Conservation (phyloP, 1,140 invertebrate species). For the Carcinoscorpius rotundicauda region DNA sequence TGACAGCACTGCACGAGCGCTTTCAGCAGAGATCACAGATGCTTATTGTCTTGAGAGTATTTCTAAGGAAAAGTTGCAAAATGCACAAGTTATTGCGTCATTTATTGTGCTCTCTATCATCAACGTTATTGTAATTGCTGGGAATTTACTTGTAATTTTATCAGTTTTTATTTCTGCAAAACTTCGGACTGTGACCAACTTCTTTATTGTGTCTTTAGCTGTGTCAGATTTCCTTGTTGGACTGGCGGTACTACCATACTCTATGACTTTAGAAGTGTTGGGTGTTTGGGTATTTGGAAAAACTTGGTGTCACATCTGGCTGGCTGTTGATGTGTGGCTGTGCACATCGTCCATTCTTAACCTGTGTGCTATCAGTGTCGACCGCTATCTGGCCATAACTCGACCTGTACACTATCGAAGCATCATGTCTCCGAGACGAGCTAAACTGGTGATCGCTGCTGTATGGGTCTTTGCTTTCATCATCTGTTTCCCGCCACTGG, state of each 20-base stretch:
- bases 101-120: slow-evolving; percentile 64
- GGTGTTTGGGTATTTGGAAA: slow-evolving; percentile 86
- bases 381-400: slow-evolving; percentile 90
- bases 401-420: slow-evolving; percentile 80
- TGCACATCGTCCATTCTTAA: slow-evolving; percentile 91
- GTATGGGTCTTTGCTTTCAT: slow-evolving; percentile 92
- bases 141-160: slow-evolving; percentile 81
- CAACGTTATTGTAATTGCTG: slow-evolving; percentile 66
- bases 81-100: slow-evolving; percentile 39
- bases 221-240: slow-evolving; percentile 85
- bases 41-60: too few species aligned
- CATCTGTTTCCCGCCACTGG: slow-evolving; percentile 90
- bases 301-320: slow-evolving; percentile 82
- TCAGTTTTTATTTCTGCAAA: slow-evolving; percentile 79
- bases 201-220: slow-evolving; percentile 87
- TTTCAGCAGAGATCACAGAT: too few species aligned
- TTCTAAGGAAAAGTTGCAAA: too few species aligned
- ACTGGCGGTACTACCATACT: slow-evolving; percentile 77
- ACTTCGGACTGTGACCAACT: slow-evolving; percentile 80
- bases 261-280: slow-evolving; percentile 69
- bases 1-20: too few species aligned
- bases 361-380: slow-evolving; percentile 66
- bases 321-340: slow-evolving; percentile 92
- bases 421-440: slow-evolving; percentile 77
- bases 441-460: slow-evolving; percentile 71